phyloP scores from a whole-genome alignment of 2,888 invertebrate species.

The Conus canariensis region DNA sequence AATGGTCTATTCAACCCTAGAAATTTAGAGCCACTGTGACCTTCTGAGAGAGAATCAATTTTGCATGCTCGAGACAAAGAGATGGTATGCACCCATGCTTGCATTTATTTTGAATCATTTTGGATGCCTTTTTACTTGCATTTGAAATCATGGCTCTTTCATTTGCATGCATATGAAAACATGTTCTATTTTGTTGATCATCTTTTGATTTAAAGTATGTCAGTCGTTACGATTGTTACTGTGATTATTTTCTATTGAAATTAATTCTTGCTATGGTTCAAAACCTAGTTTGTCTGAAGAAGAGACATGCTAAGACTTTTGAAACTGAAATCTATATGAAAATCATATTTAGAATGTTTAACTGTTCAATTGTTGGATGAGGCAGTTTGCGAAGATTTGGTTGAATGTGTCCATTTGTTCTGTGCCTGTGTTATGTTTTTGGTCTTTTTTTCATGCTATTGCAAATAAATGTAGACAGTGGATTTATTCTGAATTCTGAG shows the following conservation, averaged over 20 bases:
- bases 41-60: not conserved
- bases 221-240: not conserved
- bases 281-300: not conserved
- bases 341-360: not conserved
- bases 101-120: not conserved
- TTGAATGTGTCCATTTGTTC: not conserved
- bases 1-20: not conserved
- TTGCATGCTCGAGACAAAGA: not conserved
- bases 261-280: not conserved
- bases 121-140: not conserved
- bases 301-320: not conserved
- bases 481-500: not conserved
- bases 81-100: too few relatives aligned
- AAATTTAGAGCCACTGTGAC: not conserved
- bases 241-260: not conserved
- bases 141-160: too few relatives aligned
- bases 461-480: slow-evolving; percentile 22
- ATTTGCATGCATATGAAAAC: not conserved
- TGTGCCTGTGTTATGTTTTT: not conserved
- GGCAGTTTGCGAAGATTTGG: not conserved
- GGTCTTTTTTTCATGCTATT: slow-evolving; percentile 14
- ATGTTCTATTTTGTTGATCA: too few relatives aligned
- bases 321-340: not conserved
- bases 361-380: not conserved
- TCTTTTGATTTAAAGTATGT: not conserved